phyloP scores from a whole-genome alignment of 2,888 invertebrate species.

The Drosophila falleni region DNA sequence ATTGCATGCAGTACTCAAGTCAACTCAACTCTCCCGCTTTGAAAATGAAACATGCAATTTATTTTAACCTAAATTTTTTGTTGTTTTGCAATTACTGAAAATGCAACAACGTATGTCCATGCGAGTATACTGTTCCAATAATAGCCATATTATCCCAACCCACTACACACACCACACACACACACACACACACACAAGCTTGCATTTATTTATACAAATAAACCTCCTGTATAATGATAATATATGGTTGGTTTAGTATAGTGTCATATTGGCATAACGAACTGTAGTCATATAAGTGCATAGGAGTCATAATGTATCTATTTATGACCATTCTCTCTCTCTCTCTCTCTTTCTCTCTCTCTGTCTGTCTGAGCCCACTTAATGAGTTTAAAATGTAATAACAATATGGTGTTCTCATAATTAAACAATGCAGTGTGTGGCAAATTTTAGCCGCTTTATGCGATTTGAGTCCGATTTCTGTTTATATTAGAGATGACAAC shows the following conservation, averaged over 20 bases:
- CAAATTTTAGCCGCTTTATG: constrained; percentile 25
- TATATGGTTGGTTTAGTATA: constrained; percentile 5
- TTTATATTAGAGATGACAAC: constrained; percentile 7
- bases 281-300: constrained; percentile 8
- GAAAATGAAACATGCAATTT: constrained; percentile 71
- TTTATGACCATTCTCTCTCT: constrained; percentile 17
- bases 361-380: constrained; percentile 25
- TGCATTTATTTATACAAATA: not conserved
- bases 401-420: constrained; percentile 41
- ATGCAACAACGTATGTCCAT: constrained; percentile 26
- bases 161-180: not conserved
- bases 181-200: not conserved
- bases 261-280: constrained; percentile 3
- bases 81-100: constrained; percentile 44
- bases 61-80: constrained; percentile 69
- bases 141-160: not conserved
- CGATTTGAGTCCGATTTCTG: constrained; percentile 14
- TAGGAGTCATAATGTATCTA: constrained; percentile 11
- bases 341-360: constrained; percentile 1
- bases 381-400: constrained; percentile 50
- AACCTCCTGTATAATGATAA: not conserved
- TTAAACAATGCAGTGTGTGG: constrained; percentile 28
- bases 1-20: constrained; percentile 37
- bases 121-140: constrained; percentile 32
- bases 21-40: constrained; percentile 3